Conservation (phyloP, 2,797 vertebrate genomes). For the Aphelocoma californica region DNA sequence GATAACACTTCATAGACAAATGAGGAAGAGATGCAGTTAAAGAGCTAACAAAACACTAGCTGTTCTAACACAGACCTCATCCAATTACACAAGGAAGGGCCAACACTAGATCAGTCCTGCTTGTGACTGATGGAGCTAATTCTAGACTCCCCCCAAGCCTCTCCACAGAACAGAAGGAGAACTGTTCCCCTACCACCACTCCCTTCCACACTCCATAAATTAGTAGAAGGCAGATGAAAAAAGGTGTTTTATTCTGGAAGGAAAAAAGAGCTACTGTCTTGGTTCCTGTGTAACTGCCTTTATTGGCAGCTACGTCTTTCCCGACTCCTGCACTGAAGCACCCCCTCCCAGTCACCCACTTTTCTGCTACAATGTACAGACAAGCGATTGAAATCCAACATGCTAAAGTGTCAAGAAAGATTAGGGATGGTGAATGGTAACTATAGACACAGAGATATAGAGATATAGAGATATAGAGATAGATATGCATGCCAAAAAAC, state of each 20-base stretch:
- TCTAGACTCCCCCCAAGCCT: background rate
- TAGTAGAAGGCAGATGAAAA: background rate
- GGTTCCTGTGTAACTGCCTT: background rate
- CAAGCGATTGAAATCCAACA: background rate
- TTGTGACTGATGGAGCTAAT: background rate
- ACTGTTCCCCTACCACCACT: background rate
- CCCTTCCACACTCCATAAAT: slow-evolving; percentile 11
- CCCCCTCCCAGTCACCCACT: background rate
- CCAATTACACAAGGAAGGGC: background rate
- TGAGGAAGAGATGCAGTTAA: background rate
- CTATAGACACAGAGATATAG: background rate
- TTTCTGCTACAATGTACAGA: background rate
- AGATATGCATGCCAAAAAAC: background rate
- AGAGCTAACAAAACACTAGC: background rate
- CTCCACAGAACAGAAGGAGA: background rate
- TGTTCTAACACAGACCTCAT: background rate
- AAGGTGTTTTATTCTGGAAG: slow-evolving; percentile 9
- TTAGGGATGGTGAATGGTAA: background rate
- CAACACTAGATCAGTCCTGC: background rate
- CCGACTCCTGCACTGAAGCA: background rate
- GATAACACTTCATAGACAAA: background rate
- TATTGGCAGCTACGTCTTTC: background rate
- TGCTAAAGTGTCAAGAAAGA: background rate
- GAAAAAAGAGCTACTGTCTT: slow-evolving; percentile 3
- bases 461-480: background rate